Evolutionary conservation across 2,888 invertebrate genomes (phyloP).

Genomic region (Dusona sp.): DNA sequence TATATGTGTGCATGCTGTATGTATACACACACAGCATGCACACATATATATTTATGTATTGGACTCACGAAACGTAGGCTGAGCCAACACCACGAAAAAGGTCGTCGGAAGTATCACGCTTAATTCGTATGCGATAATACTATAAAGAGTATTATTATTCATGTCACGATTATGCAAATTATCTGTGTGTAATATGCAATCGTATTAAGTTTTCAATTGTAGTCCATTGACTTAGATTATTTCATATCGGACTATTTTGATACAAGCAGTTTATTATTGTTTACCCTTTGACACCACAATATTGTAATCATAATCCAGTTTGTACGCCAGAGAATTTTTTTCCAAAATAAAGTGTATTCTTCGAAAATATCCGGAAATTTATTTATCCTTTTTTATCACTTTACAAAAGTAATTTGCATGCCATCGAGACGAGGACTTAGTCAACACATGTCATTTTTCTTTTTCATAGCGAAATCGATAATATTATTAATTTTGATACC

Average conservation of each 20-base stretch:
- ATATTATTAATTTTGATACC: no score
- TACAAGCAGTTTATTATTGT: neutral
- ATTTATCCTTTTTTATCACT: no score
- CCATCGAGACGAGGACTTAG: neutral
- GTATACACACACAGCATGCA: neutral
- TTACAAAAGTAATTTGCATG: no score
- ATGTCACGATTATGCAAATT: slow-evolving; percentile 2
- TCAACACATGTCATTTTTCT: no score
- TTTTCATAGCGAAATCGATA: no score
- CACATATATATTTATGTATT: slow-evolving; percentile 2
- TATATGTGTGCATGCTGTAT: no score
- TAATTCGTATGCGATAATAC: slow-evolving; percentile 1
- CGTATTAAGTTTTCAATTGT: neutral
- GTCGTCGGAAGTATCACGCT: slow-evolving; percentile 21
- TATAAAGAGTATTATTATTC: neutral
- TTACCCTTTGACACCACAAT: neutral
- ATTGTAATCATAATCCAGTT: neutral
- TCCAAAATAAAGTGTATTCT: neutral
- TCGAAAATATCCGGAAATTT: neutral
- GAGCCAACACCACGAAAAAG: slow-evolving; percentile 22
- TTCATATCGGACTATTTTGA: neutral
- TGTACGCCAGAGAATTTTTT: neutral
- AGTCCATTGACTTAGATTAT: neutral
- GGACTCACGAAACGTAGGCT: neutral
- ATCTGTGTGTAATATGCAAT: neutral